These are phyloP conservation scores for Spermophilus dauricus DNA, from an alignment of 2,113 vertebrate species.

Conservation along the genomic window DNA sequence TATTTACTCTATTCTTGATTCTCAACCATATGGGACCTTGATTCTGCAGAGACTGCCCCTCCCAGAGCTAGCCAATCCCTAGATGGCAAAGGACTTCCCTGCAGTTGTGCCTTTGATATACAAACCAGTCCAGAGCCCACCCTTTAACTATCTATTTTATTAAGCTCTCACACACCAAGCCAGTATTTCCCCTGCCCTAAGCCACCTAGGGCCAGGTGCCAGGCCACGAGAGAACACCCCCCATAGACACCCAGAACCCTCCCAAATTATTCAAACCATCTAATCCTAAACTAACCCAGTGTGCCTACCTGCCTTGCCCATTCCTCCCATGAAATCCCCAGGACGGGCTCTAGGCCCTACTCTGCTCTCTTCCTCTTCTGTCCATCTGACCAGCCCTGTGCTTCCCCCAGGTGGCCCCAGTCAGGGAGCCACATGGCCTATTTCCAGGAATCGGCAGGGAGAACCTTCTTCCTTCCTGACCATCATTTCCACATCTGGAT, in stretches of 20 bases:
- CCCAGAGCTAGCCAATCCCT: not conserved
- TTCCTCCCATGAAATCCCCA: not conserved
- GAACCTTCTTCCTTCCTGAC: not conserved
- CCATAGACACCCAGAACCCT: not conserved
- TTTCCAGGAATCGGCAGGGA: not conserved
- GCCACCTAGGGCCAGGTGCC: not conserved
- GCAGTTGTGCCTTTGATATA: not conserved
- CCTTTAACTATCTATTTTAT: not conserved
- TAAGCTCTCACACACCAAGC: not conserved
- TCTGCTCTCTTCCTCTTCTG: not conserved
- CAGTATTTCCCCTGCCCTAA: not conserved
- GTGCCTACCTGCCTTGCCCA: not conserved
- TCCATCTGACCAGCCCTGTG: not conserved
- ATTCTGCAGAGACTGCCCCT: not conserved
- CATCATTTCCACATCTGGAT: not conserved
- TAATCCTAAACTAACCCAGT: not conserved
- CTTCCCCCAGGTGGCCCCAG: not conserved
- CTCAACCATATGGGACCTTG: not conserved
- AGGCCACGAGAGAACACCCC: not conserved
- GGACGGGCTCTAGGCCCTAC: too few species aligned
- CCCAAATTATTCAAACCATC: not conserved
- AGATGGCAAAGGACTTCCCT: too few species aligned
- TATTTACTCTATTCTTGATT: not conserved
- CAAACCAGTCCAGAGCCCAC: not conserved
- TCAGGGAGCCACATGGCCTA: accelerated